A percentile compares a stretch with the other conserved stretches of the same genome.
Evolutionary conservation across 2,797 vertebrate genomes (phyloP).

Genomic region (Sandelia bainsii): DNA sequence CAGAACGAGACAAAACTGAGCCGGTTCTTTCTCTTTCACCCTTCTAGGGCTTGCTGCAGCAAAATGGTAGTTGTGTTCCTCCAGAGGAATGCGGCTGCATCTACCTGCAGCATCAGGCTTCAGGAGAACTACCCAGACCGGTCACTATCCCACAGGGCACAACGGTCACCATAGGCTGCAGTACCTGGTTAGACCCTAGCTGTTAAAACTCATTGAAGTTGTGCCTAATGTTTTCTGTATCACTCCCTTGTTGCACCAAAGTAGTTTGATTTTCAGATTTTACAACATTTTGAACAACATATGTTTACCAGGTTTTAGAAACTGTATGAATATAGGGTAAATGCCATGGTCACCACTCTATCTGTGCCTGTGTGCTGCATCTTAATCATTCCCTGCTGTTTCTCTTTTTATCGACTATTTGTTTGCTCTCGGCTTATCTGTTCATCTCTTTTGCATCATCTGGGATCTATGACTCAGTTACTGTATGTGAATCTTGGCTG

Average conservation of each 20-base stretch:
- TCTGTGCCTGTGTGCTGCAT: background rate
- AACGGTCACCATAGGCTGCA: slow-evolving; percentile 85
- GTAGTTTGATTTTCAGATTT: no score
- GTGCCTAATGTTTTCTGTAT: background rate
- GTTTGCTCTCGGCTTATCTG: background rate
- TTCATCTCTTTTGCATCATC: background rate
- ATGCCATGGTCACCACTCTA: background rate
- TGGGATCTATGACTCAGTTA: background rate
- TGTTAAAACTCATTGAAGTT: background rate
- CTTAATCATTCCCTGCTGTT: background rate
- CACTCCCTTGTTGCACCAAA: background rate
- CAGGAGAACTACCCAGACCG: slow-evolving; percentile 61
- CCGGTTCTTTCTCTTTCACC: background rate
- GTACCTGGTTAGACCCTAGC: slow-evolving; percentile 86
- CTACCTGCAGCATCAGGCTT: slow-evolving; percentile 67
- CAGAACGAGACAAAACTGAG: background rate
- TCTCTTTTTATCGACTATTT: background rate
- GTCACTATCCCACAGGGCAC: slow-evolving; percentile 79
- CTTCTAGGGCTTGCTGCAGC: slow-evolving; percentile 86
- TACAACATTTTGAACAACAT: background rate
- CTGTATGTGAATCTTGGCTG: background rate
- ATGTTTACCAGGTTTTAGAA: background rate
- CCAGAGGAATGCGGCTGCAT: slow-evolving; percentile 85
- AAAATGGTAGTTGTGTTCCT: slow-evolving; percentile 84
- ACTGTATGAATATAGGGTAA: background rate